Conservation (phyloP, 2,113 vertebrate genomes). For the Parotia lawesii region DNA sequence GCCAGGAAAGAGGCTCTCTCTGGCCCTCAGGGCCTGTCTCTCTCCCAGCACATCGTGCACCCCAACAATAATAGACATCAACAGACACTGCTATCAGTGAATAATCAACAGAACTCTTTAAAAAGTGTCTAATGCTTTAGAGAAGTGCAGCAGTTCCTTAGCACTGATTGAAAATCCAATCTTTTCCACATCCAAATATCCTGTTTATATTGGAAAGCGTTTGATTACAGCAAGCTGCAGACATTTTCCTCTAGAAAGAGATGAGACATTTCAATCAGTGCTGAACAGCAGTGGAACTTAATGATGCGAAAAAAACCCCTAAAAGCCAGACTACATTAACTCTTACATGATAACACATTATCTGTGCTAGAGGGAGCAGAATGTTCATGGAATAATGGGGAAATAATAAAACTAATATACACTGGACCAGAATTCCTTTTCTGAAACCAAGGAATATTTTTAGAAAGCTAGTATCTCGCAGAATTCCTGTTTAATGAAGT, state of each 20-base stretch:
- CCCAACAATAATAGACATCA: not conserved
- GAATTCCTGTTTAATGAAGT: not conserved
- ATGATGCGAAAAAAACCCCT: not conserved
- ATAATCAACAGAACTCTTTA: not conserved
- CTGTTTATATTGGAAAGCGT: constrained; percentile 30
- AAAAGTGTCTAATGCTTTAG: not conserved
- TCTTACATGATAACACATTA: not conserved
- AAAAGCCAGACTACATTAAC: not conserved
- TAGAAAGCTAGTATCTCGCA: not conserved
- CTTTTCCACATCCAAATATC: not conserved
- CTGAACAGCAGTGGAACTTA: constrained; percentile 25
- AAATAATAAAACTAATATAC: constrained; percentile 8
- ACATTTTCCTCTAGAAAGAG: constrained; percentile 7
- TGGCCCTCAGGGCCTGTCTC: no score
- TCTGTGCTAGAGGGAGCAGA: not conserved
- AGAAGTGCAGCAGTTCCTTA: constrained; percentile 3
- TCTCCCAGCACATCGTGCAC: no score
- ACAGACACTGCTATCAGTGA: not conserved
- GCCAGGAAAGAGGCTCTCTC: no score
- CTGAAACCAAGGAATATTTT: not conserved
- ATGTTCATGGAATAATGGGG: not conserved
- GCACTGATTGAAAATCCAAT: constrained; percentile 7
- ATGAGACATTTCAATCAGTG: constrained; percentile 48
- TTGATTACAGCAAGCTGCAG: constrained; percentile 51
- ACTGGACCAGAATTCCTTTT: not conserved